These are phyloP conservation scores for Diorhabda sublineata DNA, from an alignment of 1,140 invertebrate species.

Conservation along the genomic window DNA sequence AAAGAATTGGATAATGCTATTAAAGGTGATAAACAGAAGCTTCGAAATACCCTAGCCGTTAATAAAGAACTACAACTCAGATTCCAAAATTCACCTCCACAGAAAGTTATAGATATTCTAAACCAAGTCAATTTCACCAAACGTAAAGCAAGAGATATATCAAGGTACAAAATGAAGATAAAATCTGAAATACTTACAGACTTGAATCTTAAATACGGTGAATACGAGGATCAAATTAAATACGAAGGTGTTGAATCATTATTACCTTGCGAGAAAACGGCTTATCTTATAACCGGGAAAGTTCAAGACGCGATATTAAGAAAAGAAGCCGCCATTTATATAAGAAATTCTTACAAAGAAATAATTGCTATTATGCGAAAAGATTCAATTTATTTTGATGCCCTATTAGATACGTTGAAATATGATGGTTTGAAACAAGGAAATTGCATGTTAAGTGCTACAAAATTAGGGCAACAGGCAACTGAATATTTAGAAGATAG, in stretches of 20 bases:
- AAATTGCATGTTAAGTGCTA: conserved; percentile 55
- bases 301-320: conserved; percentile 56
- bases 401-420: conserved; percentile 53
- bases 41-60: conserved; percentile 52
- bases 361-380: conserved; percentile 59
- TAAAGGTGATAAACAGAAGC: conserved; percentile 54
- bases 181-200: conserved; percentile 54
- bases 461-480: conserved; percentile 58
- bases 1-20: conserved; percentile 53
- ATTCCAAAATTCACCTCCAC: conserved; percentile 52
- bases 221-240: conserved; percentile 49
- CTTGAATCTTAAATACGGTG: conserved; percentile 49
- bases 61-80: conserved; percentile 55
- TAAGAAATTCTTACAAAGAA: conserved; percentile 55
- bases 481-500: conserved; percentile 59
- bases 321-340: conserved; percentile 56
- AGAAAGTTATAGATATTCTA: conserved; percentile 51
- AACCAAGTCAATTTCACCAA: conserved; percentile 57
- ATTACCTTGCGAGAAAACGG: conserved; percentile 50
- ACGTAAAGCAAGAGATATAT: conserved; percentile 55
- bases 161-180: conserved; percentile 54
- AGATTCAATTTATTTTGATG: conserved; percentile 59
- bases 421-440: conserved; percentile 55
- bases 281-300: conserved; percentile 53
- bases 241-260: conserved; percentile 47